Evolutionary conservation across 2,888 invertebrate species (phyloP).

Genomic region (Noctuana brunneofusca): DNA sequence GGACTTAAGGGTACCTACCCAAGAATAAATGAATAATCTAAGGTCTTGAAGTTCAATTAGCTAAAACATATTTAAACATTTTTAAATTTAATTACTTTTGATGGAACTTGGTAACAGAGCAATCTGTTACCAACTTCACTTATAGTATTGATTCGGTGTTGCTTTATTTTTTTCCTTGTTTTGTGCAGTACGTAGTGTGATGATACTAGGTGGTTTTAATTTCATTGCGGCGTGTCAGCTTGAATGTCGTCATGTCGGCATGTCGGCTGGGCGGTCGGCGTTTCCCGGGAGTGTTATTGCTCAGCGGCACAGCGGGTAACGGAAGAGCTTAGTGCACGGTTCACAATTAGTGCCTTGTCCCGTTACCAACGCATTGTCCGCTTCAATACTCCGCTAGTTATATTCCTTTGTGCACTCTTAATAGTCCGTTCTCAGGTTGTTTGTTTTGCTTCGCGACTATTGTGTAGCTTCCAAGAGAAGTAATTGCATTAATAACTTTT

Average conservation of each 20-base stretch:
- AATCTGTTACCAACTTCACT: background rate
- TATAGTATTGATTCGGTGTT: background rate
- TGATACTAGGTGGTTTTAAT: background rate
- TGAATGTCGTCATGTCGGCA: no score
- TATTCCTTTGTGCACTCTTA: conserved; percentile 71
- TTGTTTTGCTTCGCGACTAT: conserved; percentile 61
- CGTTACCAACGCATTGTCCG: conserved; percentile 76
- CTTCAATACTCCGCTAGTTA: conserved; percentile 67
- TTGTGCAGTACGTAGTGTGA: background rate
- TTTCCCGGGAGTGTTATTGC: conserved; percentile 44
- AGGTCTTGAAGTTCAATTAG: no score
- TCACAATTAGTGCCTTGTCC: conserved; percentile 76
- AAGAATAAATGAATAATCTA: no score
- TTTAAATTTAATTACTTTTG: no score
- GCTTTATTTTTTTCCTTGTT: conserved; percentile 1
- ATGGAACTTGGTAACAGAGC: no score
- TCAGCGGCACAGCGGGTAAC: conserved; percentile 57
- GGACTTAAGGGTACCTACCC: no score
- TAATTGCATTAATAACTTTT: conserved; percentile 28
- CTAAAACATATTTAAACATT: no score
- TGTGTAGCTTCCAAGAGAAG: conserved; percentile 45
- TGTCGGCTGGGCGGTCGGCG: conserved; percentile 17
- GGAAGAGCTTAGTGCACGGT: conserved; percentile 69
- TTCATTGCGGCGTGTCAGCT: conserved; percentile 6
- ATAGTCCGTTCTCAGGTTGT: conserved; percentile 66